Conservation (phyloP, 1,140 invertebrate genomes). For the Globodera rostochiensis region DNA sequence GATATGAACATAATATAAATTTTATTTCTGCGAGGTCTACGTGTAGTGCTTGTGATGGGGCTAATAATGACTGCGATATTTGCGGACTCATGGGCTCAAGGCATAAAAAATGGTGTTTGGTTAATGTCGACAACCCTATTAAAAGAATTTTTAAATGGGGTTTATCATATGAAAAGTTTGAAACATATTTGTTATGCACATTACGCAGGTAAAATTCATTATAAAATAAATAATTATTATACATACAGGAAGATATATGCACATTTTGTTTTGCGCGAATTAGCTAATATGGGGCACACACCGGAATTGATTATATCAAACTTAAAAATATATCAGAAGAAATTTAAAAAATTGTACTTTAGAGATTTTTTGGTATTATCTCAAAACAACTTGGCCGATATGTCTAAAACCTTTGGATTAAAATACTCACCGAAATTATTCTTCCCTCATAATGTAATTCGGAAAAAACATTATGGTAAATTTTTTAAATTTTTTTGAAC, state of each 20-base stretch:
- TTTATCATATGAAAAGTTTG: neutral
- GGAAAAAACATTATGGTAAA: neutral
- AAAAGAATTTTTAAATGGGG: neutral
- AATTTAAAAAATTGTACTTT: neutral
- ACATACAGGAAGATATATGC: neutral
- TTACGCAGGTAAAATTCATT: neutral
- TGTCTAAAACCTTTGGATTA: neutral
- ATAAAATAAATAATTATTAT: too few species aligned
- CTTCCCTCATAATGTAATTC: neutral
- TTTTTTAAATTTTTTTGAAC: too few species aligned
- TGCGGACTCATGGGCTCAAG: neutral
- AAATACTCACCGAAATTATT: neutral
- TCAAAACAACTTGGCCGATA: neutral
- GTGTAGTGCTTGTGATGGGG: constrained; percentile 2
- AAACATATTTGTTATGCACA: neutral
- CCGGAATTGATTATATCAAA: constrained; percentile 4
- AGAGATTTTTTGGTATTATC: neutral
- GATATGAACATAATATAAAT: neutral
- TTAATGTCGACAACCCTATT: neutral
- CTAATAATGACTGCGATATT: neutral
- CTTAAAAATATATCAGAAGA: neutral
- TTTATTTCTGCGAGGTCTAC: constrained; percentile 1
- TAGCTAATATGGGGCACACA: neutral
- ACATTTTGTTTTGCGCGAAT: neutral
- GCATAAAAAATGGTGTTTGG: neutral